Conservation (phyloP, 2,113 vertebrate genomes). For the Cranoglanis bouderius region DNA sequence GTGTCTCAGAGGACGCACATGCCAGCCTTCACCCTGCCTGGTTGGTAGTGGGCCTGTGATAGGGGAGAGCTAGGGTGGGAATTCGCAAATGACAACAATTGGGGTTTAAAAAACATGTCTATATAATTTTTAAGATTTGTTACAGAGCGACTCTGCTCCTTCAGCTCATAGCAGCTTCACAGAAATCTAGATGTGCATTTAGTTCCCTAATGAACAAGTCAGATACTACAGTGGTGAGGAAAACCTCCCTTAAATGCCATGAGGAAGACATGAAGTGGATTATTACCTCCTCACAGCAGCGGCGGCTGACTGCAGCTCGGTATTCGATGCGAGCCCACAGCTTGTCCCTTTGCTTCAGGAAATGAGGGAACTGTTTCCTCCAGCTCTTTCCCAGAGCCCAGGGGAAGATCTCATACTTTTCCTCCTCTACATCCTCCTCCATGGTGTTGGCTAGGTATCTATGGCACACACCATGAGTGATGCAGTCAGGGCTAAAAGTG, state of each 20-base stretch:
- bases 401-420: constrained; percentile 94
- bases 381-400: constrained; percentile 93
- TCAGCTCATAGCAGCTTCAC: too few species aligned
- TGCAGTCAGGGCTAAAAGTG: background rate
- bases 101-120: too few species aligned
- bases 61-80: too few species aligned
- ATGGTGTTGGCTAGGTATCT: constrained; percentile 97
- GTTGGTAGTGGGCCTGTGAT: too few species aligned
- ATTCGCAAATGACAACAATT: too few species aligned
- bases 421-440: constrained; percentile 95
- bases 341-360: constrained; percentile 85
- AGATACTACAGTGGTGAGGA: background rate
- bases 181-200: background rate
- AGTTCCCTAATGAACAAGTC: background rate
- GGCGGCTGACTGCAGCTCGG: constrained; percentile 91
- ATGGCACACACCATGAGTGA: constrained; percentile 21
- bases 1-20: too few species aligned
- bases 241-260: background rate
- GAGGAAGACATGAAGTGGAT: background rate
- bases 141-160: too few species aligned
- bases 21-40: too few species aligned
- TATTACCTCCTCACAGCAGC: constrained; percentile 93
- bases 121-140: too few species aligned
- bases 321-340: constrained; percentile 90
- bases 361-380: constrained; percentile 85